Conservation (phyloP, 2,797 vertebrate species). For the Gobionotothen gibberifrons region DNA sequence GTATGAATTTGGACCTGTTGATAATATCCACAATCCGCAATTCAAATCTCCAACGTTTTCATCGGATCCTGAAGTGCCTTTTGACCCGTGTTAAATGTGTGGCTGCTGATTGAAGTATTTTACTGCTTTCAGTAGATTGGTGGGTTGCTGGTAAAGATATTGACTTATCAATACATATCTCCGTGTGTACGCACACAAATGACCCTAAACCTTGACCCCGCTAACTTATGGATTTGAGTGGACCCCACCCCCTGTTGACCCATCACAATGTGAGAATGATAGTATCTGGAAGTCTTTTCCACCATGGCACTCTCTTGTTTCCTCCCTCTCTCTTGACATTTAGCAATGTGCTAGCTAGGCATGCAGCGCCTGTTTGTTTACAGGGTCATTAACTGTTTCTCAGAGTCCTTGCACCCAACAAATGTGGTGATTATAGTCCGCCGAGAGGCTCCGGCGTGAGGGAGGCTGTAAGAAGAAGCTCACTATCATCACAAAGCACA, state of each 20-base stretch:
- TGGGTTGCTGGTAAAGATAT: slow-evolving; percentile 32
- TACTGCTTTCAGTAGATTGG: slow-evolving; percentile 40
- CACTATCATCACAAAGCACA: slow-evolving; percentile 56
- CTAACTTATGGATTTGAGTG: slow-evolving; percentile 30
- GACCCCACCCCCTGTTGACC: neutral
- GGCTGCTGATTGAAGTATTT: slow-evolving; percentile 47
- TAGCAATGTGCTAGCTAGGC: slow-evolving; percentile 61
- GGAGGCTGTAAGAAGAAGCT: slow-evolving; percentile 36
- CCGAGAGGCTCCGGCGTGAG: slow-evolving; percentile 35
- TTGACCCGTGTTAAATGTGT: slow-evolving; percentile 36
- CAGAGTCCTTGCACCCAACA: slow-evolving; percentile 56
- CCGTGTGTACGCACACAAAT: slow-evolving; percentile 8
- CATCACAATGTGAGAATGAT: slow-evolving; percentile 1
- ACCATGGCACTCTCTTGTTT: neutral
- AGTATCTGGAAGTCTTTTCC: neutral
- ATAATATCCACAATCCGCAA: slow-evolving; percentile 3
- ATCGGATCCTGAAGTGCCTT: neutral
- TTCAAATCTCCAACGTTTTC: slow-evolving; percentile 16
- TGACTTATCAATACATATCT: slow-evolving; percentile 60
- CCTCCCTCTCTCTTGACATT: slow-evolving; percentile 63
- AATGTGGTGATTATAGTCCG: slow-evolving; percentile 70
- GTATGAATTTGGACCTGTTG: neutral
- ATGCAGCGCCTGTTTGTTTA: slow-evolving; percentile 67
- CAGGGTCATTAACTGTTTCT: slow-evolving; percentile 73
- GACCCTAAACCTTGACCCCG: slow-evolving; percentile 44